Percentiles rank a stretch among this genome's conserved stretches.
Evolutionary conservation across 2,797 vertebrate species (phyloP).

Genomic region (Pitangus sulphuratus): DNA sequence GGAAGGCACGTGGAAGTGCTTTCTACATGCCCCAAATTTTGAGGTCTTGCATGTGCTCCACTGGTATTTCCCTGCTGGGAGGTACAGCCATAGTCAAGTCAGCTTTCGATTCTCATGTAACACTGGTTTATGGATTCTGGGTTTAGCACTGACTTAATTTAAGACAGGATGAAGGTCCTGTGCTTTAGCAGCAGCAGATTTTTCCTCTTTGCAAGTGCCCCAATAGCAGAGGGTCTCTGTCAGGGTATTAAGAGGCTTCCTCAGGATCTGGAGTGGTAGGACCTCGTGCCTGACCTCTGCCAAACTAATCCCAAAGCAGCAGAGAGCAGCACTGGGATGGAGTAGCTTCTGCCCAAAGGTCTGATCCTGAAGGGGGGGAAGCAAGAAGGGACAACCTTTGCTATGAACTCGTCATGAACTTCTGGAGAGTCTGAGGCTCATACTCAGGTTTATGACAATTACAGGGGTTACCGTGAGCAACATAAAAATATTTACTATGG

Average conservation of each 20-base stretch:
- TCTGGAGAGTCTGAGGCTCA: background rate
- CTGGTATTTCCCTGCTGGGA: background rate
- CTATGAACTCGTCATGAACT: background rate
- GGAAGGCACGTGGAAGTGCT: background rate
- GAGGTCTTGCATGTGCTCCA: background rate
- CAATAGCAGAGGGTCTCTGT: background rate
- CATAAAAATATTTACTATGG: background rate
- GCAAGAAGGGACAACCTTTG: background rate
- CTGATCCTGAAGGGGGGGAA: background rate
- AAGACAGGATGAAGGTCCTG: background rate
- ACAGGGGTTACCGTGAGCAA: background rate
- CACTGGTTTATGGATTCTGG: background rate
- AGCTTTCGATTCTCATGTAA: background rate
- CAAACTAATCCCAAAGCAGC: background rate
- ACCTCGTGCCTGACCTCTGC: background rate
- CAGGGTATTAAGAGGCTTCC: background rate
- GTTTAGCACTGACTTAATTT: background rate
- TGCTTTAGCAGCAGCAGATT: background rate
- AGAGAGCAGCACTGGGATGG: background rate
- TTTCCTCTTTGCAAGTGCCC: background rate
- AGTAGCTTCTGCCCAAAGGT: background rate
- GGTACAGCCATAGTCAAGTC: background rate
- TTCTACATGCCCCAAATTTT: background rate
- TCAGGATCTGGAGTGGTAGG: accelerated
- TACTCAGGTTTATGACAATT: background rate